phyloP scores from a whole-genome alignment of 2,113 vertebrate genomes.

The Rissa tridactyla region DNA sequence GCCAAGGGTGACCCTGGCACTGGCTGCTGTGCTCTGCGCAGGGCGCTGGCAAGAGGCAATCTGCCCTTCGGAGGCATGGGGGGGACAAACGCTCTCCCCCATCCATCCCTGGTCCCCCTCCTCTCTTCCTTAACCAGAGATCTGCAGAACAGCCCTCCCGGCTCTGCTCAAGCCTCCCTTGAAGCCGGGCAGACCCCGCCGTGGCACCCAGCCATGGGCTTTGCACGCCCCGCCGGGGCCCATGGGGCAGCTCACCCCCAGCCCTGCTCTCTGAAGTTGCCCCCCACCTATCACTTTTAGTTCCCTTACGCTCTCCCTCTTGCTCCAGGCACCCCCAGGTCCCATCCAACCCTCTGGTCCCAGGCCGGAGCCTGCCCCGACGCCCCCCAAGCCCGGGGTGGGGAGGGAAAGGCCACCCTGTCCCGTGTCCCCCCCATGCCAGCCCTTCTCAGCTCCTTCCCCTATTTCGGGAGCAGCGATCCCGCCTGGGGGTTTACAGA shows the following conservation, averaged over 20 bases:
- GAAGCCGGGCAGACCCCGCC: not conserved
- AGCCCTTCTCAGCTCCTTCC: not conserved
- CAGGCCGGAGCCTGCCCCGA: not conserved
- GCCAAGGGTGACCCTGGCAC: not conserved
- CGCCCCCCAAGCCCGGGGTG: accelerated
- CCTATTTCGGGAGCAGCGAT: not conserved
- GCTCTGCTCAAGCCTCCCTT: not conserved
- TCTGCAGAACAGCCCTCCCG: not conserved
- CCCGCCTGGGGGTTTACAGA: not conserved
- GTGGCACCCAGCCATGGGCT: not conserved
- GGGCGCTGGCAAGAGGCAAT: not conserved
- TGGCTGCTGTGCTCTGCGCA: not conserved
- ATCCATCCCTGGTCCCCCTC: not conserved
- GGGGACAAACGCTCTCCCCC: not conserved
- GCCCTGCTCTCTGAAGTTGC: not conserved
- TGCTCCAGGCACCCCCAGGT: not conserved
- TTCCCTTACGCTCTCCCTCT: not conserved
- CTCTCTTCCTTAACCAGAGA: not conserved
- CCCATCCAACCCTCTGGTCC: not conserved
- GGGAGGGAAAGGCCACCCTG: not conserved
- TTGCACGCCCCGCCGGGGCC: not conserved
- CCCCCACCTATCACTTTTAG: not conserved
- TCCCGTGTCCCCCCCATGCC: not conserved
- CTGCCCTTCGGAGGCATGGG: accelerated
- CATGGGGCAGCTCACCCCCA: not conserved